Evolutionary conservation across 2,888 invertebrate genomes (phyloP), one percentile per base, ranked within the genome.

Genomic region (Aradus depressus): DNA sequence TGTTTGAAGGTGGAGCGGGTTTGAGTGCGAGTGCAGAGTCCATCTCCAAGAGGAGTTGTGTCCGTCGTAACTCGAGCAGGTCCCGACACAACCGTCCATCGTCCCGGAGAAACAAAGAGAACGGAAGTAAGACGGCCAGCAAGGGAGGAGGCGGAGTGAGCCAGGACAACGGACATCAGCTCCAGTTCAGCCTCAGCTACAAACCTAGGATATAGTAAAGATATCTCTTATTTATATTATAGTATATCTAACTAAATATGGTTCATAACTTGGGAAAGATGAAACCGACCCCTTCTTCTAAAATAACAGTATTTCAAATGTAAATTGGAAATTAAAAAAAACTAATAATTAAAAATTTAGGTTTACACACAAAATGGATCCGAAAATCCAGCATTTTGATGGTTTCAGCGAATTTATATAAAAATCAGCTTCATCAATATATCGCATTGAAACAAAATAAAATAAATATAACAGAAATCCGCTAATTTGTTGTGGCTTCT

Each of bases 21-120:
- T 66, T 77, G 62, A 76, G 76, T 59, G 70, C 75, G 50, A 78
- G 77, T 64, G 77, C 77, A 44, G 79, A 79, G 65, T 78, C 77
- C 42, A 71, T 77, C 57, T 75, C 76, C 61, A 77, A 75, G 64
- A 68, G 76, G 52, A 72, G 74, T 61, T 66, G 74, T 54, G 70
- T 73, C n/a, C 69, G 73, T 35, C 68, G 74, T 14, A 71, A 70
- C 52, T 73, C 72, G 18, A 71, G 71, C 16, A 51, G 59, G 25
- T 70, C 72, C 34, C 69, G 72, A 50, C 72, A 74, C 61, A 73
- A 74, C 47, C 47, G 60, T 22, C 52, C 57, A 10, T 55, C 73
- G 44, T 71, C 75, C 62, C 69, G 75, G 31, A 70, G 76, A 51
- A 74, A 75, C 61, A 76, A 75, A 63, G 75, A 75, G 60, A 75